Evolutionary conservation across 2,888 invertebrate species (phyloP).

Genomic region (Alviniconcha strummeri): DNA sequence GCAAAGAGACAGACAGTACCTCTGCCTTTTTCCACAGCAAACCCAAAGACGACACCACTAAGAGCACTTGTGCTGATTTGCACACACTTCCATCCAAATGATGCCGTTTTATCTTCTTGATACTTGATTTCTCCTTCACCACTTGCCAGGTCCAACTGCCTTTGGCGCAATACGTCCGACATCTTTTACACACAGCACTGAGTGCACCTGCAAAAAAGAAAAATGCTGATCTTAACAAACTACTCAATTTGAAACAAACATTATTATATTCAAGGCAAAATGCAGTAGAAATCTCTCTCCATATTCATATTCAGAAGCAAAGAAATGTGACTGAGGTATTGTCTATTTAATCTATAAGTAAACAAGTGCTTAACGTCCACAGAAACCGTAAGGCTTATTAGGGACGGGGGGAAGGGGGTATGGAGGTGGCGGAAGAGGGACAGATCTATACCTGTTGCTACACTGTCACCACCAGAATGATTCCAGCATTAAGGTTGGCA

Average conservation of each 20-base stretch:
- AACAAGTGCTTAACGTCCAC: too few relatives aligned
- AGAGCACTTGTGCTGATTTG: constrained; percentile 22
- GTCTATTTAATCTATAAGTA: too few relatives aligned
- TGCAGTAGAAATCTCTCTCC: background rate
- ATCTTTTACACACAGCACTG: background rate
- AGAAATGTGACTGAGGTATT: too few relatives aligned
- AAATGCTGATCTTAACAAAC: background rate
- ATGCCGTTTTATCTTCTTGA: background rate
- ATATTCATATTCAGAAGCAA: too few relatives aligned
- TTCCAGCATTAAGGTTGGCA: too few relatives aligned
- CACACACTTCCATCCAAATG: constrained; percentile 19
- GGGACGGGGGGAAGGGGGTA: too few relatives aligned
- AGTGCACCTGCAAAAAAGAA: background rate
- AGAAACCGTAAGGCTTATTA: too few relatives aligned
- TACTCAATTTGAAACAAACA: background rate
- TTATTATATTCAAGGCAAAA: background rate
- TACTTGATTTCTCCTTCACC: background rate
- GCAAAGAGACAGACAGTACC: constrained; percentile 19
- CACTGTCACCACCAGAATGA: too few relatives aligned
- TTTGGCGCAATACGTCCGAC: background rate
- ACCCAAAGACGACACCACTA: constrained; percentile 36
- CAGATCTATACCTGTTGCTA: too few relatives aligned
- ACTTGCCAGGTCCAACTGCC: too few relatives aligned
- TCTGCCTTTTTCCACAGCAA: constrained; percentile 41
- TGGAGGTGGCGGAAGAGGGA: too few relatives aligned